Conservation (phyloP, 2,888 invertebrate species). For the Amaurobius ferox region DNA sequence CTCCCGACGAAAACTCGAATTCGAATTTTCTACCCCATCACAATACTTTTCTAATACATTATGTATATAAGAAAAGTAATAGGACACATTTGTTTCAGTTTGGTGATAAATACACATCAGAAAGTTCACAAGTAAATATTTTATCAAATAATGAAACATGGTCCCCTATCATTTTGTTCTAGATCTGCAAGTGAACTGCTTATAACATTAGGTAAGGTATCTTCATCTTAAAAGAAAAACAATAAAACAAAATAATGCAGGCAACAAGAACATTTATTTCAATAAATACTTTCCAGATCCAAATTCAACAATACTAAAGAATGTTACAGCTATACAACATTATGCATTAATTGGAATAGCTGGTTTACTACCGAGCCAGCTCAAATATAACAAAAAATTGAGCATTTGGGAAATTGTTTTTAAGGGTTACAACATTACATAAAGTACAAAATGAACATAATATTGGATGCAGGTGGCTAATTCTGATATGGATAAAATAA, state of each 20-base stretch:
- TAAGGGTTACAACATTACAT: neutral
- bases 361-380: neutral
- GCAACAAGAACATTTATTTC: conserved; percentile 68
- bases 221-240: too few species aligned
- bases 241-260: neutral
- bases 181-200: too few species aligned
- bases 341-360: conserved; percentile 41
- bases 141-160: too few species aligned
- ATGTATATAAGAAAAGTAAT: too few species aligned
- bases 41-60: too few species aligned
- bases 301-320: conserved; percentile 58
- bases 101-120: too few species aligned
- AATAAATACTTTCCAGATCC: conserved; percentile 64
- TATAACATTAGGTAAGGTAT: too few species aligned
- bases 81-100: too few species aligned
- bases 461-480: neutral
- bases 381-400: conserved; percentile 1
- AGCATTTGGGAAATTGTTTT: neutral
- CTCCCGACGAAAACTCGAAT: too few species aligned
- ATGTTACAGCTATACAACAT: conserved; percentile 47
- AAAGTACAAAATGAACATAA: neutral
- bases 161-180: too few species aligned
- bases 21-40: too few species aligned
- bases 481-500: neutral
- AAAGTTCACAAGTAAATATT: too few species aligned